Conservation (phyloP, 2,797 vertebrate genomes). For the Carapus acus region DNA sequence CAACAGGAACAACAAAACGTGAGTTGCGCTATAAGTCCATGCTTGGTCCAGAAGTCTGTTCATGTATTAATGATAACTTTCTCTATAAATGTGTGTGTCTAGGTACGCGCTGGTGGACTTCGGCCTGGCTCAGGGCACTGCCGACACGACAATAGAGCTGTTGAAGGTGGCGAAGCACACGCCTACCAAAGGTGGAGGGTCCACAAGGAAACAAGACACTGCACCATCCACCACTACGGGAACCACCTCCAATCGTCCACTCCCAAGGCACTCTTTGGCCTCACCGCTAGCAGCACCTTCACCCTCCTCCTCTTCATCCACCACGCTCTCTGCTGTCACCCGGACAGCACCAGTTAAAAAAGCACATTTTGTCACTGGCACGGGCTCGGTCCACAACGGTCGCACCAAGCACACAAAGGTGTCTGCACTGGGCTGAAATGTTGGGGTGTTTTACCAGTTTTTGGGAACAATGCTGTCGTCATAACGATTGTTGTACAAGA, state of each 20-base stretch:
- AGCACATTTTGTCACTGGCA: conserved; percentile 64
- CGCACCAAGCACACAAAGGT: conserved; percentile 83
- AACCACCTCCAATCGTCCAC: conserved; percentile 55
- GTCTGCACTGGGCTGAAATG: conserved; percentile 51
- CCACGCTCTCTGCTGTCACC: conserved; percentile 36
- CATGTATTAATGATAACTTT: neutral
- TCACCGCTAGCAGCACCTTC: conserved; percentile 52
- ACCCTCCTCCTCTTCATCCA: conserved; percentile 54
- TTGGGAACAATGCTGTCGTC: too few relatives aligned
- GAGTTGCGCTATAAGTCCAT: conserved; percentile 65
- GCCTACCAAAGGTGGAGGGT: conserved; percentile 74
- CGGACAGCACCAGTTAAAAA: conserved; percentile 75
- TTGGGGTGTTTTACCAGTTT: neutral
- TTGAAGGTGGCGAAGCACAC: conserved; percentile 82
- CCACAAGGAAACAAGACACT: conserved; percentile 62
- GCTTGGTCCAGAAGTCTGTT: too few relatives aligned
- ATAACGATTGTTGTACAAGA: too few relatives aligned
- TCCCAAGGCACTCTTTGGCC: conserved; percentile 40
- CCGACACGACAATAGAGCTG: conserved; percentile 87
- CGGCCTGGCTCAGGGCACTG: conserved; percentile 92
- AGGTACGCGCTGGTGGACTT: conserved; percentile 97
- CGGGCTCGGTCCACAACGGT: conserved; percentile 29
- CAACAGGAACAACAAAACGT: conserved; percentile 83
- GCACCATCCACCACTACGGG: conserved; percentile 43
- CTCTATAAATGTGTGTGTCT: neutral